Percentiles rank a stretch among this genome's conserved stretches.
These are phyloP conservation scores for Erebia ligea DNA, from an alignment of 2,888 invertebrate species.

Conservation along the genomic window DNA sequence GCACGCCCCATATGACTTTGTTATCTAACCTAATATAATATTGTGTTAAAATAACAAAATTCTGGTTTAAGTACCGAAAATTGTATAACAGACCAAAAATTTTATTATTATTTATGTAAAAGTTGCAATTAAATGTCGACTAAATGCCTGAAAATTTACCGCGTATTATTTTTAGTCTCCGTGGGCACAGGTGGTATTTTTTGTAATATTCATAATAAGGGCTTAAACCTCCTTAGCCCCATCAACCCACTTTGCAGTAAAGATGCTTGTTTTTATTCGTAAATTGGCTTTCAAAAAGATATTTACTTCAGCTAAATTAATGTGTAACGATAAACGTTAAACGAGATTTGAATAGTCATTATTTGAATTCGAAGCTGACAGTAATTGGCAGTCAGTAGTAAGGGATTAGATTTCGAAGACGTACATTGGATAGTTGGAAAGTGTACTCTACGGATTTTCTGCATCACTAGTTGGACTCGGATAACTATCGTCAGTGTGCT, in stretches of 20 bases:
- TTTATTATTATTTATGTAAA: conserved; percentile 2
- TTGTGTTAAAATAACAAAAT: background rate
- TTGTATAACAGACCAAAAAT: background rate
- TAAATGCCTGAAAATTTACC: conserved; percentile 14
- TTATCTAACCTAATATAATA: too few relatives aligned
- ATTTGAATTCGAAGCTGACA: conserved; percentile 17
- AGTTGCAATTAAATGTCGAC: conserved; percentile 10
- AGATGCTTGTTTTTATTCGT: conserved; percentile 14
- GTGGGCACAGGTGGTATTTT: conserved; percentile 23
- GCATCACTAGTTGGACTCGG: conserved; percentile 75
- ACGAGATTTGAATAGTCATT: conserved; percentile 1
- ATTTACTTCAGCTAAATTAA: conserved; percentile 1
- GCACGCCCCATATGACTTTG: too few relatives aligned
- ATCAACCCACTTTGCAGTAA: conserved; percentile 14
- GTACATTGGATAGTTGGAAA: conserved; percentile 63
- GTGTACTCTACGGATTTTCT: conserved; percentile 72
- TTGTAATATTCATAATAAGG: conserved; percentile 14
- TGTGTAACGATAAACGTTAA: background rate
- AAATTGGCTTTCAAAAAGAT: background rate
- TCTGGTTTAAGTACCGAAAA: background rate
- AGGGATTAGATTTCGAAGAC: conserved; percentile 55
- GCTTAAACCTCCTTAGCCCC: conserved; percentile 21
- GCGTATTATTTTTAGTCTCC: conserved; percentile 10
- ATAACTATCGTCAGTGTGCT: conserved; percentile 71
- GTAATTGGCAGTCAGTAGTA: conserved; percentile 55